A percentile compares a stretch with the other conserved stretches of the same genome.
Conservation (phyloP, 2,888 invertebrate species). For the Odontomyia ornata region DNA sequence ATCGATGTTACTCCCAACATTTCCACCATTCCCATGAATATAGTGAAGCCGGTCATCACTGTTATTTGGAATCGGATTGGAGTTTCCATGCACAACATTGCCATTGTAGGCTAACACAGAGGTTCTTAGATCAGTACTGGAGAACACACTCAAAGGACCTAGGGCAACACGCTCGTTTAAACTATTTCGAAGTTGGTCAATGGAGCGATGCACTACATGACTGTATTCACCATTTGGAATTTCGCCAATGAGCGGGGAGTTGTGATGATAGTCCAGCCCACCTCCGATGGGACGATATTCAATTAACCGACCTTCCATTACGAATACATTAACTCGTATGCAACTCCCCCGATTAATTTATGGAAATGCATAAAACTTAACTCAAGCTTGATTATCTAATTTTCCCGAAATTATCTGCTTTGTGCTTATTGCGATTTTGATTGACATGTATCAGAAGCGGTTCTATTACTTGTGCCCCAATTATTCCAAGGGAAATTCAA, state of each 20-base stretch:
- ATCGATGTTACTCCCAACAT: conserved; percentile 4
- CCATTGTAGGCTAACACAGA: conserved; percentile 60
- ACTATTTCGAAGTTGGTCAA: conserved; percentile 70
- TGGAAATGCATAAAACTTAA: too few relatives aligned
- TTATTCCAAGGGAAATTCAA: neutral
- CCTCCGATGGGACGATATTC: conserved; percentile 70
- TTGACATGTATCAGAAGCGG: too few relatives aligned
- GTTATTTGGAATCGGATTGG: conserved; percentile 20
- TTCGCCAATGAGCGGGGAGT: conserved; percentile 73
- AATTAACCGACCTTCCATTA: conserved; percentile 68
- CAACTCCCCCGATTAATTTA: too few relatives aligned
- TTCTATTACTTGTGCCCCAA: too few relatives aligned
- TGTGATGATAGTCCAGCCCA: conserved; percentile 73
- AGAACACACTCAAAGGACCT: conserved; percentile 66
- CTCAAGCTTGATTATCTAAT: too few relatives aligned
- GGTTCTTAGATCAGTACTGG: conserved; percentile 58
- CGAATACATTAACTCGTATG: neutral
- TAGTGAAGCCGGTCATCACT: conserved; percentile 44
- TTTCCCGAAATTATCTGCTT: too few relatives aligned
- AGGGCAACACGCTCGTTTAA: conserved; percentile 69
- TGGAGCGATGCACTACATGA: conserved; percentile 73
- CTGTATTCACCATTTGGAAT: conserved; percentile 72
- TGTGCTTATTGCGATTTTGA: too few relatives aligned
- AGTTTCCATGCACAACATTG: conserved; percentile 44
- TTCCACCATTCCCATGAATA: conserved; percentile 27